phyloP scores from a whole-genome alignment of 2,888 invertebrate genomes.

The Lepidochitona cinerea region DNA sequence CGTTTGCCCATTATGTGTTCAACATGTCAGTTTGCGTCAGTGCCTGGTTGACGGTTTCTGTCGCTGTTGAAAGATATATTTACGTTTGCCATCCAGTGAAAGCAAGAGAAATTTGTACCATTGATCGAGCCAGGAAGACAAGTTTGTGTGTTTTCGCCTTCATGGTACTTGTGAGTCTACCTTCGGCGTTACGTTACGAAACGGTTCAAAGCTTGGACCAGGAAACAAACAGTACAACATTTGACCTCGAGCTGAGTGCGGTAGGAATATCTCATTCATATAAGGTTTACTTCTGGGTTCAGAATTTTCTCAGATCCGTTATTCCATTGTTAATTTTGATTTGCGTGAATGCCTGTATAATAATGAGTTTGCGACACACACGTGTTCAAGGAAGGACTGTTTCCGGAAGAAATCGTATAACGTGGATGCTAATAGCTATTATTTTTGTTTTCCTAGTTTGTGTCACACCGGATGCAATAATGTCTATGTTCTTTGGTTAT shows the following conservation, averaged over 20 bases:
- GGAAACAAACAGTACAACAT: conserved; percentile 24
- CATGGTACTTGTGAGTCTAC: conserved; percentile 49
- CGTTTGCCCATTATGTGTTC: conserved; percentile 64
- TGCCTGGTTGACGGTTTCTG: conserved; percentile 65
- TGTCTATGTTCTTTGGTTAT: conserved; percentile 67
- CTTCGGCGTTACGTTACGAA: conserved; percentile 48
- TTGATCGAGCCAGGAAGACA: conserved; percentile 45
- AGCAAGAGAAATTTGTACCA: conserved; percentile 50
- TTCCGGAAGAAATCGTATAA: conserved; percentile 62
- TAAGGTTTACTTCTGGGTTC: conserved; percentile 44
- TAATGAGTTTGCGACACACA: conserved; percentile 45
- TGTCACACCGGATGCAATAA: conserved; percentile 68
- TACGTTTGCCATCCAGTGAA: conserved; percentile 62
- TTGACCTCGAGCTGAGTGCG: conserved; percentile 33
- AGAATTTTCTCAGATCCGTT: conserved; percentile 52
- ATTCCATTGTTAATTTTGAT: conserved; percentile 52
- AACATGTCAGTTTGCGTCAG: conserved; percentile 60
- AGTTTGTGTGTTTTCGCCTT: conserved; percentile 37
- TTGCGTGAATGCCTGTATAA: conserved; percentile 50
- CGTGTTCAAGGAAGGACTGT: conserved; percentile 21
- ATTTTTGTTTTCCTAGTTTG: conserved; percentile 67
- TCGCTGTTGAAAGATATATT: conserved; percentile 64
- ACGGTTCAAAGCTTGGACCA: conserved; percentile 30
- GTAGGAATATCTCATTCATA: conserved; percentile 44
- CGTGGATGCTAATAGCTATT: conserved; percentile 67